A percentile compares a stretch with the other conserved stretches of the same genome.
These are phyloP conservation scores for Lottia gigantea DNA, from an alignment of 2,888 invertebrate genomes.

Conservation along the genomic window DNA sequence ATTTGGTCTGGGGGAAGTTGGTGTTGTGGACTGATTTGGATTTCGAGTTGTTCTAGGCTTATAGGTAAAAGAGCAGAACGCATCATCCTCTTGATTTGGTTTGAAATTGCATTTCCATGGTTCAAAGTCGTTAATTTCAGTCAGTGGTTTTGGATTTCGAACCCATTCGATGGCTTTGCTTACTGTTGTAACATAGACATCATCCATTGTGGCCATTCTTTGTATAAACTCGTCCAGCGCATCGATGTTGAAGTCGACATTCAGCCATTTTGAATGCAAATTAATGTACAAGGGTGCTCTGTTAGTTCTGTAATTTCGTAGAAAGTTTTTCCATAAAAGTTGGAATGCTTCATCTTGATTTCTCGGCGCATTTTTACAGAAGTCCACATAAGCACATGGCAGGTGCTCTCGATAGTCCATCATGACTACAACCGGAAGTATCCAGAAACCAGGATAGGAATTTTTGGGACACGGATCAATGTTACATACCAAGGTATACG, in stretches of 20 bases:
- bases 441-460: slow-evolving; percentile 74
- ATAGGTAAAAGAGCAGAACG: slow-evolving; percentile 27
- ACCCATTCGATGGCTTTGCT: slow-evolving; percentile 57
- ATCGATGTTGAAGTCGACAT: slow-evolving; percentile 49
- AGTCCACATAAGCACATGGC: slow-evolving; percentile 61
- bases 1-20: background rate
- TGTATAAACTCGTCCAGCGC: slow-evolving; percentile 60
- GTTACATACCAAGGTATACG: slow-evolving; percentile 58
- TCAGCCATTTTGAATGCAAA: slow-evolving; percentile 78
- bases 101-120: slow-evolving; percentile 51
- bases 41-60: slow-evolving; percentile 20
- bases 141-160: slow-evolving; percentile 48
- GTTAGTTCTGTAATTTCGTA: slow-evolving; percentile 75
- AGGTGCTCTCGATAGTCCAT: slow-evolving; percentile 55
- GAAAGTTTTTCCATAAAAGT: slow-evolving; percentile 82
- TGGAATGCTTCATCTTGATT: slow-evolving; percentile 54
- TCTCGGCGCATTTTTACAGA: slow-evolving; percentile 54
- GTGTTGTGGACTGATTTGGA: slow-evolving; percentile 21
- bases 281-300: slow-evolving; percentile 85
- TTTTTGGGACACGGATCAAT: slow-evolving; percentile 56
- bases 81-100: slow-evolving; percentile 28
- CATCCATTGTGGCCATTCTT: slow-evolving; percentile 50
- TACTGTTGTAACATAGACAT: slow-evolving; percentile 57
- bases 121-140: slow-evolving; percentile 44
- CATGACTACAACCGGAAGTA: slow-evolving; percentile 73